These are phyloP conservation scores for Ataeniobius toweri DNA, from an alignment of 2,797 vertebrate genomes.

Conservation along the genomic window DNA sequence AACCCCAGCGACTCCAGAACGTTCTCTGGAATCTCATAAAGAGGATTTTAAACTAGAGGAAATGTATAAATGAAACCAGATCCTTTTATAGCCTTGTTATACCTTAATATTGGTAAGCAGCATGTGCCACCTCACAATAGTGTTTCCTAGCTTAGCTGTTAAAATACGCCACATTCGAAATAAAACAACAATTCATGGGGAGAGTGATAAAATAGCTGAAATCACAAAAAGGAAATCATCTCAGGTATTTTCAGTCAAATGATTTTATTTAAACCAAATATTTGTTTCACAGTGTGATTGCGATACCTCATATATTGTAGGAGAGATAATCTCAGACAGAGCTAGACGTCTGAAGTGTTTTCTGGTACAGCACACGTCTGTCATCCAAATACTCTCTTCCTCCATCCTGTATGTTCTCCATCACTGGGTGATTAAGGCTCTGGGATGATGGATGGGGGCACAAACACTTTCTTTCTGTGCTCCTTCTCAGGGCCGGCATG, in stretches of 20 bases:
- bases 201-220: not conserved
- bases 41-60: not conserved
- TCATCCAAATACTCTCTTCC: slow-evolving; percentile 57
- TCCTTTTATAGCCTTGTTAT: not conserved
- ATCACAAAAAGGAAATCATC: not conserved
- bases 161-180: not conserved
- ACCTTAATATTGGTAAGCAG: not conserved
- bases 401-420: slow-evolving; percentile 69
- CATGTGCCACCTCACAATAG: not conserved
- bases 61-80: not conserved
- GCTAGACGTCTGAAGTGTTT: slow-evolving; percentile 25
- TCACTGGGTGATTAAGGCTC: slow-evolving; percentile 69
- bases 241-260: not conserved
- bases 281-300: too few relatives aligned
- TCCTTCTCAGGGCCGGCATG: slow-evolving; percentile 59
- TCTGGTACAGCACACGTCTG: slow-evolving; percentile 52
- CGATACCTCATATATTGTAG: not conserved
- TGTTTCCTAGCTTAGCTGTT: not conserved
- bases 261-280: too few relatives aligned
- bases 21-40: not conserved
- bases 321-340: slow-evolving; percentile 25
- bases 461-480: slow-evolving; percentile 54
- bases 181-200: not conserved
- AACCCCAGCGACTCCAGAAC: not conserved
- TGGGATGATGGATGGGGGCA: slow-evolving; percentile 71